Conservation (phyloP, 23 tunicate species). For the Pegea sp. region DNA sequence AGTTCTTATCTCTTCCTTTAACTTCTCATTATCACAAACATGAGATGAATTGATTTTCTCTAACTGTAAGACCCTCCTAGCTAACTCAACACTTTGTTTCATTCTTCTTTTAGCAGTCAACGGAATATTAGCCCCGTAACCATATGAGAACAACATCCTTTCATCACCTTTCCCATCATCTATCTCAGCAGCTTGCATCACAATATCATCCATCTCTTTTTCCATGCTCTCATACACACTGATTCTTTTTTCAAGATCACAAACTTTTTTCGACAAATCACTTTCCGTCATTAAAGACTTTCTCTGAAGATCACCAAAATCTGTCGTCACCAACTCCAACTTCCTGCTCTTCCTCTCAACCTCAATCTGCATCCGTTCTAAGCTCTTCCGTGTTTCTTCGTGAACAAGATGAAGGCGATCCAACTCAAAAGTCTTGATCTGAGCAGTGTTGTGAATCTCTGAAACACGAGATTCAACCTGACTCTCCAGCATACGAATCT, state of each 20-base stretch:
- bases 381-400: conserved; percentile 68
- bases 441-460: conserved; percentile 56
- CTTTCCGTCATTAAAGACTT: conserved; percentile 34
- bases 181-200: conserved; percentile 86
- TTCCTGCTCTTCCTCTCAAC: conserved; percentile 30
- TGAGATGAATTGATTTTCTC: conserved; percentile 65
- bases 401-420: conserved; percentile 70
- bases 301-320: conserved; percentile 54
- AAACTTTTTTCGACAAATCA: conserved; percentile 14
- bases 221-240: conserved; percentile 48
- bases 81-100: conserved; percentile 80
- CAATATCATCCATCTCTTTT: conserved; percentile 79
- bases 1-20: conserved; percentile 33
- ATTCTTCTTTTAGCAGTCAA: conserved; percentile 59
- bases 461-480: conserved; percentile 45
- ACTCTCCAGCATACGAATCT: conserved; percentile 31
- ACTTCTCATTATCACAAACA: conserved; percentile 33
- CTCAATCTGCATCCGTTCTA: conserved; percentile 21
- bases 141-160: conserved; percentile 70
- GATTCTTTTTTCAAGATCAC: conserved; percentile 20
- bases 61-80: conserved; percentile 63
- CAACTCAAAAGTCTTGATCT: conserved; percentile 50
- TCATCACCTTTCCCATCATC: conserved; percentile 45
- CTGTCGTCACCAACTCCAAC: conserved; percentile 46
- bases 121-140: conserved; percentile 82